A percentile compares a stretch with the other conserved stretches of the same genome.
phyloP scores from a whole-genome alignment of 2,797 vertebrate genomes.

The Myotis myotis region DNA sequence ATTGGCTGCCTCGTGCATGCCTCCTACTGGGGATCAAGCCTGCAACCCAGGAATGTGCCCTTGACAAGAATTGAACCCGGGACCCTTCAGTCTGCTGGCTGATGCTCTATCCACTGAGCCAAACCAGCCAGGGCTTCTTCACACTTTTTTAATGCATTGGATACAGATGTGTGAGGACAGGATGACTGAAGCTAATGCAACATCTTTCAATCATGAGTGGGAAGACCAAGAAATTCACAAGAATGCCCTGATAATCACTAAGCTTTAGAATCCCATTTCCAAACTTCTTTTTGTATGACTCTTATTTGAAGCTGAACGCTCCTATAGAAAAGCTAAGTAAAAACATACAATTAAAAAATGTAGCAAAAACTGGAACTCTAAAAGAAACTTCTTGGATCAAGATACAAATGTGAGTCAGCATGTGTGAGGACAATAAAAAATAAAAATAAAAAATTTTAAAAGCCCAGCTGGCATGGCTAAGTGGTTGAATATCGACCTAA shows the following conservation, averaged over 20 bases:
- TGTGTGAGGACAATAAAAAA: too few relatives aligned
- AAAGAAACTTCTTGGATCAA: constrained; percentile 19
- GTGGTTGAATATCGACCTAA: too few relatives aligned
- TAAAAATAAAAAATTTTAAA: too few relatives aligned
- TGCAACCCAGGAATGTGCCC: too few relatives aligned
- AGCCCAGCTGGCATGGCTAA: too few relatives aligned
- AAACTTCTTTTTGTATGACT: neutral
- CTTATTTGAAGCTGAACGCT: neutral
- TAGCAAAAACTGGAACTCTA: neutral
- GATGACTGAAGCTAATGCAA: neutral
- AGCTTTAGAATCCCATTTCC: neutral
- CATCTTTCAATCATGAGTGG: neutral
- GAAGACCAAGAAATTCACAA: neutral
- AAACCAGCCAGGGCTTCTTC: too few relatives aligned
- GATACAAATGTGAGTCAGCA: neutral
- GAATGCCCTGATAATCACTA: neutral
- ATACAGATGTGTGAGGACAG: neutral
- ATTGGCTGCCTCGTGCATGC: too few relatives aligned
- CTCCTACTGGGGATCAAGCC: too few relatives aligned
- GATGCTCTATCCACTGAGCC: too few relatives aligned
- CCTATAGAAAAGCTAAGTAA: neutral
- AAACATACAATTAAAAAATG: neutral
- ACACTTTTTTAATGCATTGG: neutral
- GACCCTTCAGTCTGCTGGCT: too few relatives aligned
- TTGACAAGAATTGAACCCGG: too few relatives aligned